Base-by-base conservation (phyloP, 1,140 invertebrate species). In the Cydia strobilella region DNA sequence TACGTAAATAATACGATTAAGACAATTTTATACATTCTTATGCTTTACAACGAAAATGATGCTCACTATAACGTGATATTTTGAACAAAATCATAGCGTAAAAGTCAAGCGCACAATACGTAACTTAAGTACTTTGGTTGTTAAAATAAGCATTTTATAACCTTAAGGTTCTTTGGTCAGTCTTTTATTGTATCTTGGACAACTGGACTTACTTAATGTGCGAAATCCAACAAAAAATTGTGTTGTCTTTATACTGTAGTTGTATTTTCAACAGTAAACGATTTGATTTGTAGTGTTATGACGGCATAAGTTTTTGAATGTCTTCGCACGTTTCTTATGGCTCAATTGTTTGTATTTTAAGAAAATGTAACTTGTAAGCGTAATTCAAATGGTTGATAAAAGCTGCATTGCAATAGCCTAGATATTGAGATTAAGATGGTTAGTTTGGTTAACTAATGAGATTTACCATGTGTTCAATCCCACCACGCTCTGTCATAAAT, bases 381-480 rank as follows among this genome's bases (percentile, higher is more conserved):
- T 59, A 59, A 59, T 54, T 59, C 54, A 12, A 59, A 59, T 59
- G 18, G 54, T 59, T 59, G n/a, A 54, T 48, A 48, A 48, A 15
- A 15, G 15, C 7, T 23, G 7, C 54, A 23, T 59, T 59, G n/a
- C 20, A 59, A 23, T 59, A 51, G n/a, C 48, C n/a, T 13, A 51
- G 18, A 18, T 51, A 18, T n/a, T 23, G 54, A 59, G 20, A 59
- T 59, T 59, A 59, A 0, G 18, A 23, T 59, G 54, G 54, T 59
- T 59, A 59, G 54, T 59, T 7, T 23, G 9, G 20, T 59, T 12
- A 20, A 59, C 54, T 23, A 13, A 39, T 35, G 65, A 69, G 31
- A 69, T 69, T 59, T 69, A 69, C 27, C 65, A 69, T 69, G 65
- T 69, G 65, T 69, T 69, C 65, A 69, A 35, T 39, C 65, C 65